phyloP scores from a whole-genome alignment of 2,113 vertebrate genomes.

The Danio rerio region GRCz12tu NC_133180.1:66972001-66972500 shows the following conservation, averaged over 20 bases:
- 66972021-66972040: too few species aligned
- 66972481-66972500: conserved; percentile 51
- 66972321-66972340: conserved; percentile 30
- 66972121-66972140: too few species aligned
- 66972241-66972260: conserved; percentile 14
- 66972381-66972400: conserved; percentile 51
- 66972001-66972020: too few species aligned
- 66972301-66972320: neutral
- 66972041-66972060: too few species aligned
- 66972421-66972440: conserved; percentile 38
- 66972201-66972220: neutral
- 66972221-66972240: neutral
- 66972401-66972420: conserved; percentile 44
- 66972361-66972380: conserved; percentile 45
- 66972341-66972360: conserved; percentile 43
- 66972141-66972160: too few species aligned
- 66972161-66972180: too few species aligned
- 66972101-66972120: too few species aligned
- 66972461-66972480: conserved; percentile 49
- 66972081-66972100: too few species aligned
- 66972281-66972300: neutral
- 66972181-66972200: neutral
- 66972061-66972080: too few species aligned
- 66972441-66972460: conserved; percentile 26
- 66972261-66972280: neutral